Evolutionary conservation across 2,797 vertebrate genomes (phyloP).

Genomic region (Rhinogobio ventralis): DNA sequence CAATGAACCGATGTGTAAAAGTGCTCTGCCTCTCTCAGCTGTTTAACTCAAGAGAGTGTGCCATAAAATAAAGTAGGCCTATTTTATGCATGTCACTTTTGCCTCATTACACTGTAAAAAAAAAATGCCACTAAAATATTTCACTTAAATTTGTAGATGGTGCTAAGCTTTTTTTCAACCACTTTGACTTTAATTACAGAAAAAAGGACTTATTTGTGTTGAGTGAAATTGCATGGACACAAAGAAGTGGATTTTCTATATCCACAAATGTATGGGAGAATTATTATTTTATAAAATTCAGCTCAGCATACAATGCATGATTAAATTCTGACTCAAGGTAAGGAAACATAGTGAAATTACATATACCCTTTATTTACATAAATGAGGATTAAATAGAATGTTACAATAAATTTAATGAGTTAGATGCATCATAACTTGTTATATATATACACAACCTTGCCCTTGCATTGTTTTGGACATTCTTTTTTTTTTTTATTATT

Average conservation of each 20-base stretch:
- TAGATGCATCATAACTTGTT: conserved; percentile 72
- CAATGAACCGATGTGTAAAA: conserved; percentile 51
- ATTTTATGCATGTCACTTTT: background rate
- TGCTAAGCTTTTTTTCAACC: background rate
- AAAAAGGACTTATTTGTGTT: background rate
- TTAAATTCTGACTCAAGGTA: conserved; percentile 48
- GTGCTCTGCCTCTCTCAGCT: conserved; percentile 22
- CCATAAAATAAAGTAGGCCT: background rate
- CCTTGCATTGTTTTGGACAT: conserved; percentile 43
- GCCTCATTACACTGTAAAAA: background rate
- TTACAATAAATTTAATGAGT: conserved; percentile 83
- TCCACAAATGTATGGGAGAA: background rate
- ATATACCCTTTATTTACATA: conserved; percentile 88
- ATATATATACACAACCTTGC: conserved; percentile 77
- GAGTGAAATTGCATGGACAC: background rate
- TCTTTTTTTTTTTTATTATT: conserved; percentile 4
- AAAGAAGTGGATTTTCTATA: background rate
- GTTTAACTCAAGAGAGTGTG: conserved; percentile 31
- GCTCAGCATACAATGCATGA: conserved; percentile 22
- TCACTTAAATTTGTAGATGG: background rate
- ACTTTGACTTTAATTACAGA: background rate
- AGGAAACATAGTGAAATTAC: conserved; percentile 76
- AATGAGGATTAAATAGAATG: conserved; percentile 87
- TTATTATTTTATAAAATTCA: background rate
- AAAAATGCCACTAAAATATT: background rate